Base-by-base conservation (phyloP, 1,140 invertebrate species). In the Orchesella cincta region DNA sequence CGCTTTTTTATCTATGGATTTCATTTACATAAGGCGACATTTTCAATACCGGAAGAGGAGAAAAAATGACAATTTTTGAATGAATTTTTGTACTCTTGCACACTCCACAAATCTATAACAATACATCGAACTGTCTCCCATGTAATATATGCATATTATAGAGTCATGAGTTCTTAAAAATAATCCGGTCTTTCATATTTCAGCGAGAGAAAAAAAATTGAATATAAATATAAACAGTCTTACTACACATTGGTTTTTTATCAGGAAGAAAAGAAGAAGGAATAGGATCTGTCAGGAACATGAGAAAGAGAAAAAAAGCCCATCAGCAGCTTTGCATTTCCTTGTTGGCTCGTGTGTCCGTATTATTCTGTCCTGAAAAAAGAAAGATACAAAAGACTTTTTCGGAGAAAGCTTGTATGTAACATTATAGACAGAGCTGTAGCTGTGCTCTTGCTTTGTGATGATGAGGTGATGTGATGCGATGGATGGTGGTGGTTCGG, bases 181-280 rank as follows among this genome's bases (percentile, higher is more conserved):
- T 67, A 67, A 67, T 67, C 62, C 62, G 26, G 26, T 31, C 62
- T 67, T 67, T 67, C 62, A 67, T 67, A 67, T 67, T 67, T 29
- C n/a, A 67, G 5, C 5, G 8, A 2, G 26, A 14, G 14, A 1
- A n/a, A 33, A 67, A 67, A 67, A 67, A 67, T 67, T 67, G 62
- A 67, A 67, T 67, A 12, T 67, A 67, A 67, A 67, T 67, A 67
- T 67, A 67, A 67, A 67, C 62, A 67, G 52, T 57, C 52, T 57
- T 8, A 8, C 8, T 46, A 20, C 39, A 46, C 39, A 8, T 20
- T 12, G 8, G n/a, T n/a, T 46, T 46, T 46, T 8, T 18, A 46
- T 57, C n/a, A 57, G 54, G 3, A 57, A 67, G 33, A 29, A 16
- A 31, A 67, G 12, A 31, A 67, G 54, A n/a, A n/a, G 8, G 54